Evolutionary conservation across 2,888 invertebrate genomes (phyloP).

Genomic region (Erebia epiphron): DNA sequence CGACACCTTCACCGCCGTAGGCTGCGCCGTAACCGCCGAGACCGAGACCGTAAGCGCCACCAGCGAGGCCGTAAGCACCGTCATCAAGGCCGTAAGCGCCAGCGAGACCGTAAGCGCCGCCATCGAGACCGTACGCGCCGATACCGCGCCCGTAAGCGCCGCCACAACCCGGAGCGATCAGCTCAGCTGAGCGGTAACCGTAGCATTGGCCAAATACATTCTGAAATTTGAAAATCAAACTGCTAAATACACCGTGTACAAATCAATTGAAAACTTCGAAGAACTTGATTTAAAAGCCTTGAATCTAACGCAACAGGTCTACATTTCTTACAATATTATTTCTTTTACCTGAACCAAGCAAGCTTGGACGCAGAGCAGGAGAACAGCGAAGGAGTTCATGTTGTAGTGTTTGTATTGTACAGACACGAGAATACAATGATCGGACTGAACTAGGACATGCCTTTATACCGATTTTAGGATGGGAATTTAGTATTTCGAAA

Average conservation of each 20-base stretch:
- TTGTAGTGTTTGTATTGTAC: slow-evolving; percentile 30
- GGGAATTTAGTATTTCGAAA: too few species aligned
- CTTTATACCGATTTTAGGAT: too few species aligned
- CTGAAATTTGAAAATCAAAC: background rate
- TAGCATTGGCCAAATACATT: slow-evolving; percentile 12
- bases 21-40: slow-evolving; percentile 9
- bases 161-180: slow-evolving; percentile 34
- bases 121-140: too few species aligned
- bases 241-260: too few species aligned
- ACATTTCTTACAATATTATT: too few species aligned
- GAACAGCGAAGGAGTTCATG: slow-evolving; percentile 49
- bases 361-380: slow-evolving; percentile 53
- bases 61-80: background rate
- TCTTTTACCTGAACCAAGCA: background rate
- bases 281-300: too few species aligned
- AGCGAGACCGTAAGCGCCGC: background rate
- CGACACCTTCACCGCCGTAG: slow-evolving; percentile 46
- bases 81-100: background rate
- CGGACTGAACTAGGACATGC: background rate
- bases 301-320: too few species aligned
- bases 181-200: slow-evolving; percentile 20
- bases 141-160: background rate
- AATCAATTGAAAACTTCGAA: too few species aligned
- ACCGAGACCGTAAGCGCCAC: background rate
- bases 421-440: slow-evolving; percentile 2